Conservation (phyloP, 2,113 vertebrate genomes). For the Parotia lawesii region DNA sequence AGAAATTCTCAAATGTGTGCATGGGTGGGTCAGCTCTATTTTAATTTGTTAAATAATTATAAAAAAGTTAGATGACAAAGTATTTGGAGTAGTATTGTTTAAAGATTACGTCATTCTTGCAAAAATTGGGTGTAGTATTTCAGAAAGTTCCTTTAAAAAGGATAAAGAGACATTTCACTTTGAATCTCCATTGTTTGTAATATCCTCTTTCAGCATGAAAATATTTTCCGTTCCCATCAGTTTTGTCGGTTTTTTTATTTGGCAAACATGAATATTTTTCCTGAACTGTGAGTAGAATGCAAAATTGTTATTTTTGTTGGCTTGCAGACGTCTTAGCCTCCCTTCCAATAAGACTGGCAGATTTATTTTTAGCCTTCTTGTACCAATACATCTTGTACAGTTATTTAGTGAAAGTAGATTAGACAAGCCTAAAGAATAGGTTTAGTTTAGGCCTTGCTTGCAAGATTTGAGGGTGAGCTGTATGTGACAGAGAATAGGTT, state of each 20-base stretch:
- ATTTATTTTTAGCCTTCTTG: conserved; percentile 40
- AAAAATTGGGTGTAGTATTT: neutral
- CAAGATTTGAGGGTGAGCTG: neutral
- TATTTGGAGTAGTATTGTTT: conserved; percentile 14
- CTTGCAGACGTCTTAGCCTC: neutral
- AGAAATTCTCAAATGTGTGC: neutral
- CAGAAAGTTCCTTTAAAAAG: neutral
- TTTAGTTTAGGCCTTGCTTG: neutral
- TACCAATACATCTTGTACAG: neutral
- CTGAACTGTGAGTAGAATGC: conserved; percentile 25
- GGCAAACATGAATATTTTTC: conserved; percentile 42
- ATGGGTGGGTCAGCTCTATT: neutral
- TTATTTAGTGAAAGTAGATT: neutral
- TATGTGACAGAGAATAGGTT: neutral
- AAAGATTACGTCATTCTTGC: conserved; percentile 4
- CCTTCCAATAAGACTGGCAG: neutral
- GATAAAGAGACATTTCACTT: neutral
- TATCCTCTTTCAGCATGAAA: conserved; percentile 40
- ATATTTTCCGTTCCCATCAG: conserved; percentile 37
- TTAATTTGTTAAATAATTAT: neutral
- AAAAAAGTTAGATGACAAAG: neutral
- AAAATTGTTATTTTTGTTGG: conserved; percentile 48
- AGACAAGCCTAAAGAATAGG: neutral
- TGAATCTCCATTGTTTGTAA: conserved; percentile 38
- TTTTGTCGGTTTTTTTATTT: neutral